These are phyloP conservation scores for Apodemus sylvaticus DNA, from an alignment of 2,113 vertebrate genomes.

Conservation along the genomic window DNA sequence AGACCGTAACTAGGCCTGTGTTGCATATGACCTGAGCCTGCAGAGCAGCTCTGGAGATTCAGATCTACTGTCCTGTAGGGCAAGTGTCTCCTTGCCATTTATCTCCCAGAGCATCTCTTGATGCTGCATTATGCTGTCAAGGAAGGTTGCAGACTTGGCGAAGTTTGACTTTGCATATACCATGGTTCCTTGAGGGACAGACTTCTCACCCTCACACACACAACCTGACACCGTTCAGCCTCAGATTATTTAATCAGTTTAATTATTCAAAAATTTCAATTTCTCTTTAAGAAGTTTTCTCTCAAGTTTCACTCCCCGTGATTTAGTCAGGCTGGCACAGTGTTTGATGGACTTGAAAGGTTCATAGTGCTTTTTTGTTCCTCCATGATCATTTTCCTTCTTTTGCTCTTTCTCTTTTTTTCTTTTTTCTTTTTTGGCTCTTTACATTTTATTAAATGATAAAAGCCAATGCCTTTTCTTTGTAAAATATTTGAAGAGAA, in stretches of 20 bases:
- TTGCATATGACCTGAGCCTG: not conserved
- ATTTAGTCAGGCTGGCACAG: not conserved
- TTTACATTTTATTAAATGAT: constrained; percentile 14
- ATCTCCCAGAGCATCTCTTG: not conserved
- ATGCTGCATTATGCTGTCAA: not conserved
- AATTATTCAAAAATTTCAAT: constrained; percentile 18
- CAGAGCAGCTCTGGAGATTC: not conserved
- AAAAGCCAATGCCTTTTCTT: constrained; percentile 9
- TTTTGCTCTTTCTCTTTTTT: not conserved
- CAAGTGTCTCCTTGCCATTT: not conserved
- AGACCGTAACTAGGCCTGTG: not conserved
- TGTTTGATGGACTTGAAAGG: constrained; percentile 43
- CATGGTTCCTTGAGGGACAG: not conserved
- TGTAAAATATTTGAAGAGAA: constrained; percentile 24
- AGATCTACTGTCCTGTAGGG: not conserved
- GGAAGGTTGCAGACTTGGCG: not conserved
- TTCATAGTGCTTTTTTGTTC: not conserved
- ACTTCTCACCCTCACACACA: not conserved
- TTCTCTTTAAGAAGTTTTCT: constrained; percentile 10
- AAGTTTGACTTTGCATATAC: not conserved
- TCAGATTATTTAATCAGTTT: not conserved
- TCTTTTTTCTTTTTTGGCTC: not conserved
- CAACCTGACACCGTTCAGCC: not conserved
- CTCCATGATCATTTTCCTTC: not conserved
- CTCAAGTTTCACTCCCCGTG: not conserved